Conservation (phyloP, 2,888 invertebrate genomes). For the Mantis religiosa region DNA sequence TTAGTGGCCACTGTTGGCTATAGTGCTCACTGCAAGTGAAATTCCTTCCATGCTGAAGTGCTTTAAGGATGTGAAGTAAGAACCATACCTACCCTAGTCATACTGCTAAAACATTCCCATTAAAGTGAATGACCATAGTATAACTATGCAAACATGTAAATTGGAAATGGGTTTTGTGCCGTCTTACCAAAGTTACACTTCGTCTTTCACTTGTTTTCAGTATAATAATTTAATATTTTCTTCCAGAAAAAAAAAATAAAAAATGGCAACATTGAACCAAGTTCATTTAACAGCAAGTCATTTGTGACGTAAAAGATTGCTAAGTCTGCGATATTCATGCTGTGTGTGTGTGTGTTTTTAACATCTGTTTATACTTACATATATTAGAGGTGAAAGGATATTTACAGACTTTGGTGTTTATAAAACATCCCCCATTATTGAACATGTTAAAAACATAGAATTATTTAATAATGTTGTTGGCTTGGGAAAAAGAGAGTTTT, state of each 20-base stretch:
- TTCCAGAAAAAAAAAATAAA: background rate
- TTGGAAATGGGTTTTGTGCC: no score
- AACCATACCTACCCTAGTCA: constrained; percentile 9
- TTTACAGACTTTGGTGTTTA: background rate
- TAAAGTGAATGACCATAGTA: background rate
- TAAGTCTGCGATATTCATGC: constrained; percentile 14
- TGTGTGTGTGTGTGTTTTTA: background rate
- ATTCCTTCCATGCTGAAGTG: background rate
- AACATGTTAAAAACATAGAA: constrained; percentile 8
- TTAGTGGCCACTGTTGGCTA: no score
- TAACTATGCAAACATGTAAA: background rate
- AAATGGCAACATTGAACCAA: constrained; percentile 8
- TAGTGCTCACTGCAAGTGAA: background rate
- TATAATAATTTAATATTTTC: no score
- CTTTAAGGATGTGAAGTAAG: background rate
- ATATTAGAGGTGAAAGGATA: constrained; percentile 13
- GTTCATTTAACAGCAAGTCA: background rate
- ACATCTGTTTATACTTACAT: constrained; percentile 8
- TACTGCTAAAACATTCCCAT: constrained; percentile 6
- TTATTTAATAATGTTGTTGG: background rate
- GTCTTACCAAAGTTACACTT: constrained; percentile 18
- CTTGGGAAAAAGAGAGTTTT: constrained; percentile 2
- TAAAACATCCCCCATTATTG: constrained; percentile 27
- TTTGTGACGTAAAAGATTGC: background rate
- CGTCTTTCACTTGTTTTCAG: constrained; percentile 9